Percentiles rank a stretch among this genome's conserved stretches.
These are phyloP conservation scores for Chaetodon trifascialis DNA, from an alignment of 2,113 vertebrate species.

Conservation along the genomic window DNA sequence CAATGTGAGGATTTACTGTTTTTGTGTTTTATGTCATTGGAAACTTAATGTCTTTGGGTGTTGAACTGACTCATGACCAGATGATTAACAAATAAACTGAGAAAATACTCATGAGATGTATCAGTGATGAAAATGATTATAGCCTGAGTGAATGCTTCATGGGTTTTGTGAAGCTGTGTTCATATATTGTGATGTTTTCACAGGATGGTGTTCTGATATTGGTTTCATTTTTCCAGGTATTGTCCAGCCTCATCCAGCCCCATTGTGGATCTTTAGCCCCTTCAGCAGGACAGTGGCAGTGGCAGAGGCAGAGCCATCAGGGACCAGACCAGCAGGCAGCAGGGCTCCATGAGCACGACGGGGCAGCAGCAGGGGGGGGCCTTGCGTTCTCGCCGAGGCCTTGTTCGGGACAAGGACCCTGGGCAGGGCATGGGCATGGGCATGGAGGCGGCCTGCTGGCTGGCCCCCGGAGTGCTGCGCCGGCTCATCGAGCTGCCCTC, in stretches of 20 bases:
- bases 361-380: slow-evolving; percentile 75
- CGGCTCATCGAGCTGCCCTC: slow-evolving; percentile 92
- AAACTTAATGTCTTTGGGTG: not conserved
- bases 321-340: slow-evolving; percentile 69
- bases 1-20: not conserved
- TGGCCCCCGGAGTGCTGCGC: slow-evolving; percentile 83
- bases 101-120: not conserved
- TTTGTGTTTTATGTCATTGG: not conserved
- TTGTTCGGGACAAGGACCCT: slow-evolving; percentile 70
- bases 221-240: not conserved
- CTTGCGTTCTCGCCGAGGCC: slow-evolving; percentile 73
- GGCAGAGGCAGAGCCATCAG: slow-evolving; percentile 55
- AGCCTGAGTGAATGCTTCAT: not conserved
- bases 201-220: not conserved
- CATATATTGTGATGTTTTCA: not conserved
- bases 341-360: slow-evolving; percentile 74
- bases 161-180: not conserved
- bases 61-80: not conserved
- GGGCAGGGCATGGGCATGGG: slow-evolving; percentile 66
- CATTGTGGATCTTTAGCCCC: slow-evolving; percentile 64
- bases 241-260: slow-evolving; percentile 24
- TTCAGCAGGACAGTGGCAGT: slow-evolving; percentile 67
- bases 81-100: not conserved
- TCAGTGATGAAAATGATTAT: too few relatives aligned
- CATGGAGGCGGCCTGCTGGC: slow-evolving; percentile 81